A percentile compares a stretch with the other conserved stretches of the same genome.
Conservation (phyloP, 2,113 vertebrate species). For the Ageneiosus marmoratus region DNA sequence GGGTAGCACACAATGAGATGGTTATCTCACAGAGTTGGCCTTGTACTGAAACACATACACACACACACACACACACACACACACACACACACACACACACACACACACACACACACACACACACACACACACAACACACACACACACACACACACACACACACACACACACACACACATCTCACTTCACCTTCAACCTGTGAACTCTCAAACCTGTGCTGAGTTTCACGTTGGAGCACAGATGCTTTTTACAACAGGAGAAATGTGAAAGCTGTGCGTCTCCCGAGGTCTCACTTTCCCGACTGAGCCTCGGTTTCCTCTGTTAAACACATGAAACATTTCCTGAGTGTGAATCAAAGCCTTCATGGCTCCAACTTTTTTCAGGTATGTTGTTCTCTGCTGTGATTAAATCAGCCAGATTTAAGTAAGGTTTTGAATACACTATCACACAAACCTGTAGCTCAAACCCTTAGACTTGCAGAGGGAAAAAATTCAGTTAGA, state of each 20-base stretch:
- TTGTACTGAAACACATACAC: conserved; percentile 8
- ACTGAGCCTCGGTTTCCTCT: conserved; percentile 23
- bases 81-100: background rate
- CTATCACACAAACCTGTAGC: background rate
- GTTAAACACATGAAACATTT: conserved; percentile 31
- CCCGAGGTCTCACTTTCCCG: conserved; percentile 11
- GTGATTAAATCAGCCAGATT: conserved; percentile 7
- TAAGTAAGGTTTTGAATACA: background rate
- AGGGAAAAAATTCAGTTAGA: background rate
- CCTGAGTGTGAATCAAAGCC: conserved; percentile 31
- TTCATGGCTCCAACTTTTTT: background rate
- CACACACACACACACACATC: background rate
- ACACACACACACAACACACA: conserved; percentile 1
- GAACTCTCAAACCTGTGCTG: conserved; percentile 26
- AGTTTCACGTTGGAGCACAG: background rate
- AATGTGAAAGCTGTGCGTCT: conserved; percentile 17
- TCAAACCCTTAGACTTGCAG: background rate
- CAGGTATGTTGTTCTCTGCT: conserved; percentile 12
- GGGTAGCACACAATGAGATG: conserved; percentile 7
- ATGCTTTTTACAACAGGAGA: conserved; percentile 27
- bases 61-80: background rate
- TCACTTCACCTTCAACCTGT: conserved; percentile 31
- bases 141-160: background rate
- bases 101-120: background rate
- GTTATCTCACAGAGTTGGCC: conserved; percentile 16